A percentile compares a stretch with the other conserved stretches of the same genome.
phyloP scores from a whole-genome alignment of 2,113 vertebrate genomes.

The Zosterops lateralis region DNA sequence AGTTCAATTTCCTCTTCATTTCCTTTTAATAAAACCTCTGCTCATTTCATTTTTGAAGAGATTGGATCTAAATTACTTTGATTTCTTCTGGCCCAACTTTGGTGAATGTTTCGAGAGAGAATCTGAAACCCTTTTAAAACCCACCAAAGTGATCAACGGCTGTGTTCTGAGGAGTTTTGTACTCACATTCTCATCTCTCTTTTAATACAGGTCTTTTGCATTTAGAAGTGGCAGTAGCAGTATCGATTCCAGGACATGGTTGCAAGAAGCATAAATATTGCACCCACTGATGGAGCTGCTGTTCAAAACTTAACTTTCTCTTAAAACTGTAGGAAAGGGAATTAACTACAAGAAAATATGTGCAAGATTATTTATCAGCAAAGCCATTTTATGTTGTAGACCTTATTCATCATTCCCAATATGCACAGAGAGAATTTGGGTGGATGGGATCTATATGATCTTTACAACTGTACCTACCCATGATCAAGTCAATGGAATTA shows the following conservation, averaged over 20 bases:
- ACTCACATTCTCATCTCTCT: background rate
- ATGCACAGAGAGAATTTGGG: background rate
- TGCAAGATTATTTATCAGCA: background rate
- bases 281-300: background rate
- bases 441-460: background rate
- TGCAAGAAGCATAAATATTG: background rate
- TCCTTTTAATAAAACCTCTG: constrained; percentile 81
- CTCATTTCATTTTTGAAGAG: constrained; percentile 78
- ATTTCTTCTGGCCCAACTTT: constrained; percentile 75
- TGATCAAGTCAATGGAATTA: background rate
- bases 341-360: background rate
- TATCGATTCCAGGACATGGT: background rate
- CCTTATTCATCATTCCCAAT: background rate
- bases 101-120: constrained; percentile 37
- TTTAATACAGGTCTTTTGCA: background rate
- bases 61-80: constrained; percentile 83
- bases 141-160: background rate
- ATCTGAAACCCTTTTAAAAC: constrained; percentile 42
- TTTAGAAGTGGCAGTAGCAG: background rate
- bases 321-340: background rate
- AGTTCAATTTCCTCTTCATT: constrained; percentile 83
- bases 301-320: background rate
- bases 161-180: background rate
- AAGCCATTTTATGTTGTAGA: background rate
- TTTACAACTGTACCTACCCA: background rate